Evolutionary conservation across 2,888 invertebrate species (phyloP).

Genomic region (Drosophila silvestris): DNA sequence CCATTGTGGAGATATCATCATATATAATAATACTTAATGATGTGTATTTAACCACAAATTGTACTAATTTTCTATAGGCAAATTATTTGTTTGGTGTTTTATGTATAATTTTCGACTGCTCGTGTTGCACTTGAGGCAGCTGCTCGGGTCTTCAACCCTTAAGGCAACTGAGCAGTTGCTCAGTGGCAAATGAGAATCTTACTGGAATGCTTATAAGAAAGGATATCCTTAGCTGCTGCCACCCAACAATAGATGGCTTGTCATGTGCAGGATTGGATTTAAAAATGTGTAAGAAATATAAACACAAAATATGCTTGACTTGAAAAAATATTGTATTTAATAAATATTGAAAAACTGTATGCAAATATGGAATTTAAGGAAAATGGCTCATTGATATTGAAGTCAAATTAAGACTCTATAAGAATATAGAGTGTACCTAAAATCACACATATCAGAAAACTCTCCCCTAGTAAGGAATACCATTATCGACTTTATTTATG

Average conservation of each 20-base stretch:
- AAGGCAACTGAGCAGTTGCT: background rate
- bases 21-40: background rate
- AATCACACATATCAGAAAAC: background rate
- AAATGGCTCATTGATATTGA: background rate
- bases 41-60: background rate
- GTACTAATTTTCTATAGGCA: background rate
- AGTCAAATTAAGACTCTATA: background rate
- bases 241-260: background rate
- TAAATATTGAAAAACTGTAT: background rate
- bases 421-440: background rate
- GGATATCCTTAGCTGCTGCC: background rate
- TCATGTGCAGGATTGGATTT: background rate
- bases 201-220: background rate
- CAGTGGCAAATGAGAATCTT: background rate
- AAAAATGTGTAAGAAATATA: background rate
- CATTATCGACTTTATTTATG: too few species aligned
- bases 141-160: background rate
- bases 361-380: background rate
- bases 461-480: background rate
- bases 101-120: background rate
- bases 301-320: background rate
- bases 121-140: background rate
- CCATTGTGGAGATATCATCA: background rate
- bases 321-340: background rate
- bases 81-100: background rate